A percentile compares a stretch with the other conserved stretches of the same genome.
These are phyloP conservation scores for Morus bassanus DNA, from an alignment of 2,797 vertebrate species.

Conservation along the genomic window DNA sequence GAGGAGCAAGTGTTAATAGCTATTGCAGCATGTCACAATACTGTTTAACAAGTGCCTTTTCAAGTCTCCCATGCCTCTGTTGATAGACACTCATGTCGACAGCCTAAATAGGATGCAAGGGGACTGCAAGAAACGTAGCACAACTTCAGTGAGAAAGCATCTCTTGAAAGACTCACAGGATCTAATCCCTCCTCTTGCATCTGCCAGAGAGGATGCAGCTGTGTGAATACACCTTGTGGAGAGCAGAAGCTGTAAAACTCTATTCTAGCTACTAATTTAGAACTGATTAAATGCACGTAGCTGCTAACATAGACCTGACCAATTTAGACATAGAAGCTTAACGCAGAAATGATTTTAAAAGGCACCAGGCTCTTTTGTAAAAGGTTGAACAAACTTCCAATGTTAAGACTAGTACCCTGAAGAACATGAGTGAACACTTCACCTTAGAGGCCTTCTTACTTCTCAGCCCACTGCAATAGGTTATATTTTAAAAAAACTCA, in stretches of 20 bases:
- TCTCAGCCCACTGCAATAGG: not conserved
- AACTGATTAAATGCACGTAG: not conserved
- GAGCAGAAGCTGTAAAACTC: not conserved
- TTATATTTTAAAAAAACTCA: not conserved
- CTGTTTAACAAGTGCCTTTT: not conserved
- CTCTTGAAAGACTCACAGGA: not conserved
- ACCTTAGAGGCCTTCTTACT: not conserved
- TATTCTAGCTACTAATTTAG: not conserved
- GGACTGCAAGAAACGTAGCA: not conserved
- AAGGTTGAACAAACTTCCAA: not conserved
- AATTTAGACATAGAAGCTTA: not conserved
- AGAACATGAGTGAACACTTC: not conserved
- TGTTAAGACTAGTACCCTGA: not conserved
- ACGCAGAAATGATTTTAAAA: not conserved
- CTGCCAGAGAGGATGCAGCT: not conserved
- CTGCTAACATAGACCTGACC: not conserved
- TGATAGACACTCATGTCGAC: not conserved
- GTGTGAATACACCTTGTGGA: accelerated
- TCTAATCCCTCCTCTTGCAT: not conserved
- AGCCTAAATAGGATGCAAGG: not conserved
- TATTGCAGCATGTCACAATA: not conserved
- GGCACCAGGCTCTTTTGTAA: not conserved
- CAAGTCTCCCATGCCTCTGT: not conserved
- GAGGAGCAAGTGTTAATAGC: not conserved
- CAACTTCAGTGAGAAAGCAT: not conserved